Base-by-base conservation (phyloP, 1,140 invertebrate species). In the Lordiphosa stackelbergi region DNA sequence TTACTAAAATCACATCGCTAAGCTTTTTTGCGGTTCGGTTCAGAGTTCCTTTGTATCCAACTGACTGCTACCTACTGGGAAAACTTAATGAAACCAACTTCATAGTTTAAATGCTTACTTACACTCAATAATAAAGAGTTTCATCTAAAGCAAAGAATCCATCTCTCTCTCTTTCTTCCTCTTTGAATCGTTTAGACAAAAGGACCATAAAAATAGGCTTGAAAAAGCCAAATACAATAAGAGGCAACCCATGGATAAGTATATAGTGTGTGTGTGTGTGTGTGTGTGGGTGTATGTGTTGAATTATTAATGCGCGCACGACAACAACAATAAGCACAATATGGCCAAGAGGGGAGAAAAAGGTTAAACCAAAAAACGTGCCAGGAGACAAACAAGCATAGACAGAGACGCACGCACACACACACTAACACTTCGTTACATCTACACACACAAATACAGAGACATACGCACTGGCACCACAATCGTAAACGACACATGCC, bases 291-390 rank as follows among this genome's bases (percentile, higher is more conserved):
- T n/a, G n/a, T n/a, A n/a, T n/a, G n/a, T 51, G 49, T 19, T 71
- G 71, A 63, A 81, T 75, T 74, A 79, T 81, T 79, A 81, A 81
- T 79, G 71, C 55, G 35, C 58, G 57, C 54, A 72, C 55, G 64
- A 69, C 43, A 72, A 60, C 57, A 71, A 66, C 53, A 58, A 63
- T 52, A 65, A 55, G 24, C 57, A 38, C 54, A 71, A 77, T 63
- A 73, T 77, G 73, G 64, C 73, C 59, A 49, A 48, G 49, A 41
- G 69, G 51, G 37, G 53, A 35, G 42, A 40, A 66, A 79, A 71
- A 79, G 74, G 75, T 79, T 79, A 79, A 81, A 47, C 64, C 54
- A 43, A 47, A 52, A 19, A 73, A 56, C 59, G 56, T 66, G 75
- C 56, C 53, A 59, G 46, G 55, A 66, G 53, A 65, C 73, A 77